Evolutionary conservation across 2,888 invertebrate genomes (phyloP).

Genomic region (Ennomos quercinarius): DNA sequence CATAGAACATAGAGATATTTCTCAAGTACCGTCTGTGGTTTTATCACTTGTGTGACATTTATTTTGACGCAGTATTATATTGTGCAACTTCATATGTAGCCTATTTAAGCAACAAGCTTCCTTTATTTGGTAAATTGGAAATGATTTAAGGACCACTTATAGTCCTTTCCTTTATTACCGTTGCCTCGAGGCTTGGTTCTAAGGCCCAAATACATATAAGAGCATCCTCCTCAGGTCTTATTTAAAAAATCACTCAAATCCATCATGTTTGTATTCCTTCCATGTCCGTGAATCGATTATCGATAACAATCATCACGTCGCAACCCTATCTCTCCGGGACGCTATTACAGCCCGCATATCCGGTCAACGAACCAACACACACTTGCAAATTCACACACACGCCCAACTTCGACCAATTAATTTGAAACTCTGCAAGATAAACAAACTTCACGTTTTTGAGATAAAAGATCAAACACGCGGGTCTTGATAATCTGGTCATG

Average conservation of each 20-base stretch:
- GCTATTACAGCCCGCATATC: constrained; percentile 55
- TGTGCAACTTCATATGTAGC: too few species aligned
- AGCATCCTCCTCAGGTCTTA: too few species aligned
- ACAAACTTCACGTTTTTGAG: constrained; percentile 1
- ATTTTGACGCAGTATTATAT: too few species aligned
- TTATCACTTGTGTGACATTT: too few species aligned
- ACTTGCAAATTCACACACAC: constrained; percentile 15
- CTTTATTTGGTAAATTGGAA: too few species aligned
- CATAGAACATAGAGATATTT: too few species aligned
- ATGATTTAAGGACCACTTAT: too few species aligned
- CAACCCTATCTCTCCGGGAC: constrained; percentile 51
- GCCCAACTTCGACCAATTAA: constrained; percentile 3
- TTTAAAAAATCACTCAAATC: background rate
- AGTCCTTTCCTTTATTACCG: too few species aligned
- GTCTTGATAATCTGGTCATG: constrained; percentile 1
- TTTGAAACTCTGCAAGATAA: constrained; percentile 1
- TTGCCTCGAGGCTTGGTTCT: too few species aligned
- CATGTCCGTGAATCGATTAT: constrained; percentile 28
- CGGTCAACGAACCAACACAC: constrained; percentile 48
- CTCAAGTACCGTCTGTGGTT: too few species aligned
- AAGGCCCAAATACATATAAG: too few species aligned
- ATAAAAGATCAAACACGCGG: background rate
- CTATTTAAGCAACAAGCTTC: too few species aligned
- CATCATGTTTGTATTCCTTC: background rate
- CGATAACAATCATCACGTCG: constrained; percentile 37